Evolutionary conservation across 1,140 invertebrate species (phyloP), one percentile per base, ranked within the genome.

Genomic region (Himalopsyche phryganea): DNA sequence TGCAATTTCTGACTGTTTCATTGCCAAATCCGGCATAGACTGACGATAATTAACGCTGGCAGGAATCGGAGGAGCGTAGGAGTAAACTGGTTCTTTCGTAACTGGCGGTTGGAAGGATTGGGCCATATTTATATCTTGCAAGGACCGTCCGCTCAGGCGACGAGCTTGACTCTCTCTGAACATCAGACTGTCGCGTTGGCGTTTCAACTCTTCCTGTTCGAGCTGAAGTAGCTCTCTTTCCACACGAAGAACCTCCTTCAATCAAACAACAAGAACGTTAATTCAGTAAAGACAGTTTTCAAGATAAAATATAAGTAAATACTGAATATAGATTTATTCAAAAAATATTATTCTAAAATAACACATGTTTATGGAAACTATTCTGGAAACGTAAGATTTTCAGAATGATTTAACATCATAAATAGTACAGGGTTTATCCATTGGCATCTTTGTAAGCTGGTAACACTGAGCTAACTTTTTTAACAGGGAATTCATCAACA

Each of bases 121-220:
- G 71, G 49, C 54, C 58, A 64, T 64, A 58, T 71, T 71, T 17
- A 86, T 73, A 65, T 86, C 84, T 64, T 85, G 83, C 2, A 85
- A 74, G 1, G 85, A 85, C 9, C 72, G 68, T 18, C 82, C 78
- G 63, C 83, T 83, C n/a, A 77, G 79, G 6, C 79, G 77, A 1
- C 80, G 73, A 4, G 79, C 80, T 58, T 84, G 72, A 66, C 71
- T 79, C 65, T 88, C 85, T 49, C 82, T 75, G 45, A 83, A 80
- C 17, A 86, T 71, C 7, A 88, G 67, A 67, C 86, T 88, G 58
- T 85, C 87, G 3, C 86, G 76, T 67, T 89, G 85, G 2, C 87
- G 75, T 64, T 88, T 84, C n/a, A 89, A 65, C 66, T 89, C 87
- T 71, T 89, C 87, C 69, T 88, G 85, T 69, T 90, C 86, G 20